These are phyloP conservation scores for Lagopus muta DNA, from an alignment of 2,113 vertebrate genomes.

Conservation along the genomic window DNA sequence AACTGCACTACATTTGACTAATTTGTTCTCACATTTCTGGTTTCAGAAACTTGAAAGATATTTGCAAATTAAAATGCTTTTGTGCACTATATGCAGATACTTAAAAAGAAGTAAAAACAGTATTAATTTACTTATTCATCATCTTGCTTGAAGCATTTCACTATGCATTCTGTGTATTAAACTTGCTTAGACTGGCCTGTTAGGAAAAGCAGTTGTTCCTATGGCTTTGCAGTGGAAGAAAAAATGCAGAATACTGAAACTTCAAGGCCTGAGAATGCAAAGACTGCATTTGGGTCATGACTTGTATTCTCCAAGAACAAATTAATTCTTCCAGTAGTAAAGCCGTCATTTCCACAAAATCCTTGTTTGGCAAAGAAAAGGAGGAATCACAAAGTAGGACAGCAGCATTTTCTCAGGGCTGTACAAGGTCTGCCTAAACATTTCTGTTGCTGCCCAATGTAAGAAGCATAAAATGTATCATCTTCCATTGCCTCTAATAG, in stretches of 20 bases:
- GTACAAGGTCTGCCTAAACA: neutral
- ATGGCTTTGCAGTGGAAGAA: neutral
- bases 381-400: neutral
- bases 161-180: neutral
- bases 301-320: neutral
- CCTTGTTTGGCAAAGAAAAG: neutral
- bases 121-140: neutral
- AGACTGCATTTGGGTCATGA: conserved; percentile 27
- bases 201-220: neutral
- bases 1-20: conserved; percentile 22
- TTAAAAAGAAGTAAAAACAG: neutral
- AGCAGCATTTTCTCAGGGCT: conserved; percentile 7
- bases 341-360: neutral
- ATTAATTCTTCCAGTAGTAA: conserved; percentile 24
- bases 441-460: neutral
- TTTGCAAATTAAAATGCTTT: conserved; percentile 27
- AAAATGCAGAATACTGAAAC: neutral
- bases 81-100: neutral
- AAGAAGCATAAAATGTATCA: neutral
- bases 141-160: conserved; percentile 14
- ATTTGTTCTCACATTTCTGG: conserved; percentile 30
- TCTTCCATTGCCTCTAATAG: neutral
- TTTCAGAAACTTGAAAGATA: conserved; percentile 38
- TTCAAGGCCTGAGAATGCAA: conserved; percentile 26
- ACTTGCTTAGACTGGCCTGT: neutral